Conservation (phyloP, 2,888 invertebrate genomes). For the Scaptomyza reducta region DNA sequence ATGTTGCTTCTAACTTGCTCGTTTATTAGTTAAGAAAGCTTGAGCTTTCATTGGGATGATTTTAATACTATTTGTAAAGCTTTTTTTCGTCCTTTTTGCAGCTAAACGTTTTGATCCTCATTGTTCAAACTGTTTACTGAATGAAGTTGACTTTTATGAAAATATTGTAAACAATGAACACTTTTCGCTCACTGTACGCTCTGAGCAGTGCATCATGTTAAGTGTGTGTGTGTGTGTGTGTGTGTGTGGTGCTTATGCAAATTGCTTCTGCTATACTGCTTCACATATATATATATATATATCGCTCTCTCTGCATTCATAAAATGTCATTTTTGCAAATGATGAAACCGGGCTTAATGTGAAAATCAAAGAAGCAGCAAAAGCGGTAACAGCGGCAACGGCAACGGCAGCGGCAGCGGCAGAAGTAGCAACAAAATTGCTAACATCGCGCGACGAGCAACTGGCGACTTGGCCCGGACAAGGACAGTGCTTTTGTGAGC, state of each 20-base stretch:
- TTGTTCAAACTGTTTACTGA: not conserved
- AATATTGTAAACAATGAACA: constrained; percentile 4
- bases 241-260: constrained; percentile 35
- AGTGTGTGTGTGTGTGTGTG: constrained; percentile 4
- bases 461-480: constrained; percentile 18
- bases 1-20: no score
- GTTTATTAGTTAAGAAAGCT: no score
- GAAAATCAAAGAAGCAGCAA: constrained; percentile 48
- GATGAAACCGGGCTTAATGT: constrained; percentile 50
- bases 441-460: constrained; percentile 14
- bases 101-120: no score
- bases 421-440: constrained; percentile 26
- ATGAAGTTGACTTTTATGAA: not conserved
- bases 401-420: constrained; percentile 8
- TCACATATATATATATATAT: no score
- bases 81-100: no score
- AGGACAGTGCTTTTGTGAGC: constrained; percentile 45
- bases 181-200: constrained; percentile 2
- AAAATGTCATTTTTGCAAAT: constrained; percentile 48
- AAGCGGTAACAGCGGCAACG: not conserved
- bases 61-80: no score
- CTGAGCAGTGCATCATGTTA: constrained; percentile 1
- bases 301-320: constrained; percentile 19
- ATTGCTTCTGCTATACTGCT: constrained; percentile 28
- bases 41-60: no score